These are phyloP conservation scores for Amphipoea lucens DNA, from an alignment of 2,888 invertebrate species.

Conservation along the genomic window DNA sequence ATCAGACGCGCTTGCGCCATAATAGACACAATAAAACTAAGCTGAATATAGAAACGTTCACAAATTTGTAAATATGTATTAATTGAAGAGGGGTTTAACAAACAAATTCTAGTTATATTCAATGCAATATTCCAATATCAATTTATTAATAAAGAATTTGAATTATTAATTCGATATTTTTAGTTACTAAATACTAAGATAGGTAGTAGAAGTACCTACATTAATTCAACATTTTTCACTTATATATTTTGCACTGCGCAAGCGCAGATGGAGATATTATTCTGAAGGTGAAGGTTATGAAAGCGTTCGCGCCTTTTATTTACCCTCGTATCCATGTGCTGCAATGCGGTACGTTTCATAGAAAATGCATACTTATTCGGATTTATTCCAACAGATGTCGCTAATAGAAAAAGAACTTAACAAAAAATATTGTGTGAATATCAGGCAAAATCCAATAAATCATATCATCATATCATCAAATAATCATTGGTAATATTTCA, in stretches of 20 bases:
- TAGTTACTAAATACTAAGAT: not conserved
- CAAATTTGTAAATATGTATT: not conserved
- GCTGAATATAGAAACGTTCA: not conserved
- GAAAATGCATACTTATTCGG: not conserved
- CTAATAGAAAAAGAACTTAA: not conserved
- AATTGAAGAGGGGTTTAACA: not conserved
- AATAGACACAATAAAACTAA: not conserved
- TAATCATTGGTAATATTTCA: too few species aligned
- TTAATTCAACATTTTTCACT: not conserved
- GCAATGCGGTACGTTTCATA: not conserved
- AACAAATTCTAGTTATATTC: not conserved
- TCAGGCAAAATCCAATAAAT: not conserved
- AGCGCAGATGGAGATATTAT: slow-evolving; percentile 31
- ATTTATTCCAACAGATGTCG: not conserved
- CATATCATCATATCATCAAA: too few species aligned
- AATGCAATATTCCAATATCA: not conserved
- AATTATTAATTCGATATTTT: not conserved
- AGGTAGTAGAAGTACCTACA: not conserved
- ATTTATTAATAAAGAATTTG: not conserved
- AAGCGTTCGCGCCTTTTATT: slow-evolving; percentile 39
- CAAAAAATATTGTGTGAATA: not conserved
- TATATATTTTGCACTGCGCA: slow-evolving; percentile 22
- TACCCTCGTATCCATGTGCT: slow-evolving; percentile 20
- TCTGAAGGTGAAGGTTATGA: slow-evolving; percentile 48
- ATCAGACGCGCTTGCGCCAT: slow-evolving; percentile 5